Evolutionary conservation across 2,797 vertebrate species (phyloP).

Genomic region (Melanotaenia nigrans): DNA sequence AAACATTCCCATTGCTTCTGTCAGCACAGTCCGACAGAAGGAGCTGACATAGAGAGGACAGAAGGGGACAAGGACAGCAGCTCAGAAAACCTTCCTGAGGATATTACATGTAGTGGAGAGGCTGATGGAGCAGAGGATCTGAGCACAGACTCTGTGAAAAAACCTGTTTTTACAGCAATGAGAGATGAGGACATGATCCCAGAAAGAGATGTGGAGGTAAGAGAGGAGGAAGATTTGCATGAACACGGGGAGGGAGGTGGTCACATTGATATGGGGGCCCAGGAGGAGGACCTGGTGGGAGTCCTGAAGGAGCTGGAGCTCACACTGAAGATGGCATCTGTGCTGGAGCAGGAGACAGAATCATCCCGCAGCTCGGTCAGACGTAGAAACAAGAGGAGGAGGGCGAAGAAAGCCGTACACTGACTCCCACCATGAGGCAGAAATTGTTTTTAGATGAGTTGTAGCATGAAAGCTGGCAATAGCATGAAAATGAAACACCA

Average conservation of each 20-base stretch:
- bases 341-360: slow-evolving; percentile 51
- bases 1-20: slow-evolving; percentile 81
- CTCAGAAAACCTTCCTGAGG: slow-evolving; percentile 14
- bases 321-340: slow-evolving; percentile 47
- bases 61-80: slow-evolving; percentile 55
- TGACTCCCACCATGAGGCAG: slow-evolving; percentile 30
- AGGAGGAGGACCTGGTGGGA: slow-evolving; percentile 71
- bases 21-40: slow-evolving; percentile 76
- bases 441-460: background rate
- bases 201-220: slow-evolving; percentile 13
- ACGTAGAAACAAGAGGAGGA: slow-evolving; percentile 66
- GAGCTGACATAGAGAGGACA: slow-evolving; percentile 76
- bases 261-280: slow-evolving; percentile 25
- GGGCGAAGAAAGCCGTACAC: slow-evolving; percentile 51
- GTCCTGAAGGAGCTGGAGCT: slow-evolving; percentile 75
- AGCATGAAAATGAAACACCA: slow-evolving; percentile 13
- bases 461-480: slow-evolving; percentile 4
- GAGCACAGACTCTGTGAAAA: background rate
- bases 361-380: slow-evolving; percentile 45
- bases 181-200: slow-evolving; percentile 23
- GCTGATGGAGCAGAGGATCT: background rate
- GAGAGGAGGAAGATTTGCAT: slow-evolving; percentile 50
- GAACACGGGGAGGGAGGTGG: slow-evolving; percentile 68
- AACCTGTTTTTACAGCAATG: background rate
- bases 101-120: slow-evolving; percentile 58